Conservation (phyloP, 2,113 vertebrate species). For the Limnothrissa miodon region DNA sequence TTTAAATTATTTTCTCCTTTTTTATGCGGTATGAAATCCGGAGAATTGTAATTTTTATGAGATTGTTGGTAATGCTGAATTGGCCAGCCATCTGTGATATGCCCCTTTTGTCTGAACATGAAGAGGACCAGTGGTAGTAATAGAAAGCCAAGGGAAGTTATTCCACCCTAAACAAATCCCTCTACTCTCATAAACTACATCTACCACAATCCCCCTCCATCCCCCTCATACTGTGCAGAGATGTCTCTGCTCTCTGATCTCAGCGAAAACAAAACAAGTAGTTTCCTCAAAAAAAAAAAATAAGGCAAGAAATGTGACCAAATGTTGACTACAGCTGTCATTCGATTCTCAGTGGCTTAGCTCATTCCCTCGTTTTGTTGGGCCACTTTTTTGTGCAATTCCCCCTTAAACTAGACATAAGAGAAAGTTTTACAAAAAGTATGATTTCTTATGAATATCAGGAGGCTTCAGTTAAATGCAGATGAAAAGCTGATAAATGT, state of each 20-base stretch:
- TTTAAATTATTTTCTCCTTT: conserved; percentile 10
- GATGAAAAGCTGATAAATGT: background rate
- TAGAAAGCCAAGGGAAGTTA: background rate
- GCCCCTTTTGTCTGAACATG: background rate
- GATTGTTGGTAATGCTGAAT: background rate
- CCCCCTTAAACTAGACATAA: background rate
- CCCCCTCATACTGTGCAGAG: background rate
- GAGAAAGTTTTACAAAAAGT: background rate
- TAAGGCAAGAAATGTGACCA: background rate
- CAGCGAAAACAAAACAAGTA: background rate
- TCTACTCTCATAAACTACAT: background rate
- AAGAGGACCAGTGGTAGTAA: background rate
- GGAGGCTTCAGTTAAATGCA: background rate
- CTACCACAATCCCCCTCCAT: background rate
- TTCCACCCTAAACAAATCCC: background rate
- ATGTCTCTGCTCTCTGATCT: background rate
- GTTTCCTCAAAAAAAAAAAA: background rate
- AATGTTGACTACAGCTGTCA: background rate
- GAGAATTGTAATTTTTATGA: background rate
- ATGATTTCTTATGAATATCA: background rate
- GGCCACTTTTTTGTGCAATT: background rate
- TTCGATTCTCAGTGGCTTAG: background rate
- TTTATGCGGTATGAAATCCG: background rate
- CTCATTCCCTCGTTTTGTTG: background rate
- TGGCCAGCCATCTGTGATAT: background rate